Evolutionary conservation across 2,888 invertebrate species (phyloP).

Genomic region (Drosophila pegasa): DNA sequence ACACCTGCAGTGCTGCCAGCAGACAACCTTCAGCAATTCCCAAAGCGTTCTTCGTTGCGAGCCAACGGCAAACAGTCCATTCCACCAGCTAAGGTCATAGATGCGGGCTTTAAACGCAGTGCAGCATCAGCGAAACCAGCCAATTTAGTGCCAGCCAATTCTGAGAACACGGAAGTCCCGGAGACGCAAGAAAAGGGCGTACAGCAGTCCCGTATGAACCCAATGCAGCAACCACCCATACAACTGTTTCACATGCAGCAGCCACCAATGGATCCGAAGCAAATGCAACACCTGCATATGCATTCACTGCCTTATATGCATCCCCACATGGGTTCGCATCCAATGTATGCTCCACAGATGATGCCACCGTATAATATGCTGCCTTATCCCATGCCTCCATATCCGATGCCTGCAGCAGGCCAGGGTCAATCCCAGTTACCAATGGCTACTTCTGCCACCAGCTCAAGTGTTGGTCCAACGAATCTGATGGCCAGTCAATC

Average conservation of each 20-base stretch:
- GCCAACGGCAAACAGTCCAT: conserved; percentile 2
- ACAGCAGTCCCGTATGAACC: conserved; percentile 14
- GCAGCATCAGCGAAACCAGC: not conserved
- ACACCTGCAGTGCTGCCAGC: not conserved
- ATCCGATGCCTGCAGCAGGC: conserved; percentile 24
- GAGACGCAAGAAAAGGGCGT: conserved; percentile 3
- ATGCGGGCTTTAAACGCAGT: conserved; percentile 40
- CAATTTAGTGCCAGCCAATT: not conserved
- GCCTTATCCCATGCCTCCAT: conserved; percentile 42
- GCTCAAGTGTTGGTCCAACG: not conserved
- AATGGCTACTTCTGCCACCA: not conserved
- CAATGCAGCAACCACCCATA: not conserved
- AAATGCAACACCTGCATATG: conserved; percentile 7
- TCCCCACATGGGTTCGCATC: conserved; percentile 14
- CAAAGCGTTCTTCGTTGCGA: conserved; percentile 22
- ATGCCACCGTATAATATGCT: conserved; percentile 38
- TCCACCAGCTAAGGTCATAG: conserved; percentile 47
- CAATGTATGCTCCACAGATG: conserved; percentile 23
- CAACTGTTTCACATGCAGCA: conserved; percentile 14
- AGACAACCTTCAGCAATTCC: not conserved
- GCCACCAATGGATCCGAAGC: conserved; percentile 10
- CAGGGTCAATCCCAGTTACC: conserved; percentile 14
- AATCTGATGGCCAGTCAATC: conserved; percentile 32
- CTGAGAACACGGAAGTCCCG: not conserved
- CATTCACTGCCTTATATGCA: conserved; percentile 22